A percentile compares a stretch with the other conserved stretches of the same genome.
Conservation (phyloP, 2,797 vertebrate genomes). For the Enteromius viviparus region DNA sequence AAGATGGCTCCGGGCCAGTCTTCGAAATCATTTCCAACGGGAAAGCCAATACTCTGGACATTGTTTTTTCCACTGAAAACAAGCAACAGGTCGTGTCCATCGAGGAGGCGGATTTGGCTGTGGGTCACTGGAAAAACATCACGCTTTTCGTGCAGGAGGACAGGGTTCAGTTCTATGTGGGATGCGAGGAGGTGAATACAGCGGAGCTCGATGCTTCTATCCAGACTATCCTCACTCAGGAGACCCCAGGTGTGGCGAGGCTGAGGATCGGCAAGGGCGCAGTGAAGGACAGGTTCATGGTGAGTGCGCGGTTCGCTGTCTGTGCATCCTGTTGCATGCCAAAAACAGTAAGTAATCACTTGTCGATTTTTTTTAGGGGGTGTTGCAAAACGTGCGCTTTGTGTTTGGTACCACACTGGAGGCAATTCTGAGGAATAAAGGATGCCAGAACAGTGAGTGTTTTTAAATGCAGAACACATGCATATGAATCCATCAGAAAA, state of each 20-base stretch:
- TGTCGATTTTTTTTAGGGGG: conserved; percentile 80
- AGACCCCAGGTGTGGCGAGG: conserved; percentile 81
- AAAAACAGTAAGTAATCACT: conserved; percentile 38
- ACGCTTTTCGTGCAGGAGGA: conserved; percentile 92
- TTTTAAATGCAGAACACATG: neutral
- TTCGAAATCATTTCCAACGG: conserved; percentile 95
- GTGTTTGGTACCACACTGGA: conserved; percentile 96
- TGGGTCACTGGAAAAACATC: conserved; percentile 94
- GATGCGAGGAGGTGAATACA: conserved; percentile 91
- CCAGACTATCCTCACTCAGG: conserved; percentile 89
- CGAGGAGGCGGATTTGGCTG: conserved; percentile 90
- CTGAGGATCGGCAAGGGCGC: conserved; percentile 92
- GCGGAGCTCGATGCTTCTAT: conserved; percentile 91
- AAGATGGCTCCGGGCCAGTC: conserved; percentile 82
- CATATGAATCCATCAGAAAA: neutral
- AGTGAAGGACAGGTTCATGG: conserved; percentile 93
- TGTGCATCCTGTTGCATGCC: neutral
- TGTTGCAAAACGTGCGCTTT: conserved; percentile 95
- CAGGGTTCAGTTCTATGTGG: conserved; percentile 87
- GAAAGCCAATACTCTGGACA: conserved; percentile 92
- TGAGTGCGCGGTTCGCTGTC: conserved; percentile 67
- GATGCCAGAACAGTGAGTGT: conserved; percentile 93
- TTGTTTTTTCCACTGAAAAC: conserved; percentile 90
- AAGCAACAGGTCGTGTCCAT: conserved; percentile 88
- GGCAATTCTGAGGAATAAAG: conserved; percentile 95